These are phyloP conservation scores for Eublepharis macularius DNA, from an alignment of 2,113 vertebrate species.

Conservation along the genomic window DNA sequence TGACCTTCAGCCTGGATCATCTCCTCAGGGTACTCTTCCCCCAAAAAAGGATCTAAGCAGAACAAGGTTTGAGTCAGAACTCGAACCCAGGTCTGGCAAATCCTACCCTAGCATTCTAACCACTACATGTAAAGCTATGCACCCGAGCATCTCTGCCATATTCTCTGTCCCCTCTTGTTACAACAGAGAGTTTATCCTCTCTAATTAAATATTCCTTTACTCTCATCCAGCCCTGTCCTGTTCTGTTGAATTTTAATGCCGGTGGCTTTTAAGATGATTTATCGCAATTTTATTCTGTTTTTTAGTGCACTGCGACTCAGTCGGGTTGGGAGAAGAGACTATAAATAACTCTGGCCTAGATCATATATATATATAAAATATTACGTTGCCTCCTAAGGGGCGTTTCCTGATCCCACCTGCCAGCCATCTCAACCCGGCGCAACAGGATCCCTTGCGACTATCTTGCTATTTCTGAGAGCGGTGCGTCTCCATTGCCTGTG, in stretches of 20 bases:
- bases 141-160: no score
- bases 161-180: no score
- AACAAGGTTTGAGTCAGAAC: no score
- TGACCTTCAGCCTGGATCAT: no score
- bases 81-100: no score
- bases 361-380: background rate
- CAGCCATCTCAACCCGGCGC: background rate
- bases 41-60: no score
- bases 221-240: background rate
- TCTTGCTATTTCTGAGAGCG: background rate
- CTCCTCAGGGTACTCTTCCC: no score
- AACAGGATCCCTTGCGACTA: rapidly evolving
- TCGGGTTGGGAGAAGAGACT: conserved; percentile 21
- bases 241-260: conserved; percentile 11
- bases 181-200: no score
- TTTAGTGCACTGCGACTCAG: conserved; percentile 17
- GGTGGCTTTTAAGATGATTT: background rate
- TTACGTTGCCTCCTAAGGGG: background rate
- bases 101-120: no score
- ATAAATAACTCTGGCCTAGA: conserved; percentile 27
- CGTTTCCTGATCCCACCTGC: rapidly evolving
- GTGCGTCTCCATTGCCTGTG: background rate
- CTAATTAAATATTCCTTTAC: no score
- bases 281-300: conserved; percentile 43
- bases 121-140: no score